These are phyloP conservation scores for Engystomops pustulosus DNA, from an alignment of 2,113 vertebrate species.

Conservation along the genomic window DNA sequence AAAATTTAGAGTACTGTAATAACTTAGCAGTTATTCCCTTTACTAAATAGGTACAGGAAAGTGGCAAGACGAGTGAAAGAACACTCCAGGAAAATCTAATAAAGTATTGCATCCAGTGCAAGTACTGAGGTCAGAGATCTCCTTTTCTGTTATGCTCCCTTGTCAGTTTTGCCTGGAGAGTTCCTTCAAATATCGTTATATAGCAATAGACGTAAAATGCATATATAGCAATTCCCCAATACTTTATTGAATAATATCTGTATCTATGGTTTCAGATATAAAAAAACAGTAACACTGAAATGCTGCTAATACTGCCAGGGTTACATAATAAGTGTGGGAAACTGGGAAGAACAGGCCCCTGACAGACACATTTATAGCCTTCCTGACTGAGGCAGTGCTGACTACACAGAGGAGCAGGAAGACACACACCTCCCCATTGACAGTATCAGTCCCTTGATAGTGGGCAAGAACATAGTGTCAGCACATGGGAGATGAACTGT, in stretches of 20 bases:
- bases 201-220: background rate
- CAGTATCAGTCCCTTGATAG: conserved; percentile 41
- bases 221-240: background rate
- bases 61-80: too few species aligned
- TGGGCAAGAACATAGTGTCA: background rate
- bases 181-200: too few species aligned
- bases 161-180: too few species aligned
- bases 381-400: conserved; percentile 9
- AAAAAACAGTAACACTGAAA: background rate
- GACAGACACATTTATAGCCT: background rate
- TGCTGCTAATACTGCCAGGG: background rate
- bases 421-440: conserved; percentile 17
- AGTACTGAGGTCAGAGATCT: too few species aligned
- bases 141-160: too few species aligned
- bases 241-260: too few species aligned
- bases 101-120: too few species aligned
- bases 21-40: too few species aligned
- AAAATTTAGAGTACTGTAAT: too few species aligned
- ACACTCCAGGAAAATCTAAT: too few species aligned
- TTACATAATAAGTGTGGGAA: conserved; percentile 3
- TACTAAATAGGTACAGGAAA: too few species aligned
- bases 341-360: background rate
- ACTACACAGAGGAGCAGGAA: background rate
- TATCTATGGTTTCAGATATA: too few species aligned
- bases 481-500: background rate